Evolutionary conservation across 2,797 vertebrate genomes (phyloP).

Genomic region (Synanceia verrucosa): DNA sequence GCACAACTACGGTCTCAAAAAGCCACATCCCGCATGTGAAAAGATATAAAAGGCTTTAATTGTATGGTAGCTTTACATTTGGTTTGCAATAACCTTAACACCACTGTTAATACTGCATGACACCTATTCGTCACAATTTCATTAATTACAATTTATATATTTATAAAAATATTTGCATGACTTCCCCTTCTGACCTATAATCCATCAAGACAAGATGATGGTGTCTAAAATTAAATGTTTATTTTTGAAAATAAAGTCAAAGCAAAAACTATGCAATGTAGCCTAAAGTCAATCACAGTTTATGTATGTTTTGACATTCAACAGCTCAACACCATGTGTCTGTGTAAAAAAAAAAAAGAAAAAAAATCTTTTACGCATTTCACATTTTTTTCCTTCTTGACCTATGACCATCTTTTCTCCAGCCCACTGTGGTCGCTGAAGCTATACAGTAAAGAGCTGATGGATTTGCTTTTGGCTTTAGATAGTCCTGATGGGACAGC

Average conservation of each 20-base stretch:
- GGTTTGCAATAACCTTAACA: slow-evolving; percentile 16
- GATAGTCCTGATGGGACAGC: slow-evolving; percentile 42
- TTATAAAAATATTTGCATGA: background rate
- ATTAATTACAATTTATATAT: too few species aligned
- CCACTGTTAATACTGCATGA: too few species aligned
- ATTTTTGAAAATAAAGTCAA: background rate
- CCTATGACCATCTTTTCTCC: slow-evolving; percentile 32
- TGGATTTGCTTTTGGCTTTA: slow-evolving; percentile 51
- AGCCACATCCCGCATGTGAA: slow-evolving; percentile 12
- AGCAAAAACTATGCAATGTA: background rate
- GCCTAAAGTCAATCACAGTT: background rate
- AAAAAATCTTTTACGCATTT: background rate
- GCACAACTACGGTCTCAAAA: background rate
- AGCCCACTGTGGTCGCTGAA: slow-evolving; percentile 38
- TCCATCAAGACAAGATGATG: background rate
- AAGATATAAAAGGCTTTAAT: slow-evolving; percentile 4
- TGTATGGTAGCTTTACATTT: slow-evolving; percentile 15
- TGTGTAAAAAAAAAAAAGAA: background rate
- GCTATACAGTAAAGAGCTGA: slow-evolving; percentile 35
- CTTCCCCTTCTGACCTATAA: too few species aligned
- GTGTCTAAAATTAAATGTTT: background rate
- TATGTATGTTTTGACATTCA: background rate
- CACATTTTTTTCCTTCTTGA: background rate
- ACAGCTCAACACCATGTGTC: background rate
- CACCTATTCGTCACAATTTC: too few species aligned